phyloP scores from a whole-genome alignment of 1,140 invertebrate species.

The Potamilus streckersoni region DNA sequence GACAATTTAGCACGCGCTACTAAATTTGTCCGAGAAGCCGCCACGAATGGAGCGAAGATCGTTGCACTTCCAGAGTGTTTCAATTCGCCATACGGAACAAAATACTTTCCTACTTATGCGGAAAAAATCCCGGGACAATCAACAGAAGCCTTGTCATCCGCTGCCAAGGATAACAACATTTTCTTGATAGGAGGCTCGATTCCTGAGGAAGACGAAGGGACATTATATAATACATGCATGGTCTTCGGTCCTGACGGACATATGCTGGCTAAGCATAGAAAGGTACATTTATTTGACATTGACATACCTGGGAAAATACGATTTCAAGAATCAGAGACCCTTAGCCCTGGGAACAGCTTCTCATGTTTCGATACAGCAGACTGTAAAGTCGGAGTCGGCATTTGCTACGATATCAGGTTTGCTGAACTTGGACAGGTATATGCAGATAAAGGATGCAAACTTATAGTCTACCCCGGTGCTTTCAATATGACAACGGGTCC shows the following conservation, averaged over 20 bases:
- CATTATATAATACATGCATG: conserved; percentile 91
- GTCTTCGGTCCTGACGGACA: conserved; percentile 86
- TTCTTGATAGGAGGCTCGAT: conserved; percentile 91
- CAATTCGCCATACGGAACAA: conserved; percentile 93
- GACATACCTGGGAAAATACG: conserved; percentile 91
- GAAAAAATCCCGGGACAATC: conserved; percentile 83
- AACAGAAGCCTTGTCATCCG: conserved; percentile 76
- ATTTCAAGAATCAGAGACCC: conserved; percentile 91
- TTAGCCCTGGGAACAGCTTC: conserved; percentile 81
- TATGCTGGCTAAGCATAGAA: conserved; percentile 72
- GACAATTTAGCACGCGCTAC: conserved; percentile 82
- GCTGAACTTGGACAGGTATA: conserved; percentile 89
- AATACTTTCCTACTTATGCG: conserved; percentile 87
- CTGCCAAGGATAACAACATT: conserved; percentile 82
- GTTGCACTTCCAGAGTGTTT: conserved; percentile 92
- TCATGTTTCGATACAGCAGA: conserved; percentile 80
- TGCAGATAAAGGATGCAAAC: conserved; percentile 81
- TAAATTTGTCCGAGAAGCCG: conserved; percentile 80
- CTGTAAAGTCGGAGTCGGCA: conserved; percentile 88
- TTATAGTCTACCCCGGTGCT: conserved; percentile 91
- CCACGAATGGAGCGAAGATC: conserved; percentile 80
- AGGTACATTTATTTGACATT: conserved; percentile 94
- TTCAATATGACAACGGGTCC: conserved; percentile 97
- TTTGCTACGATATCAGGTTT: conserved; percentile 96
- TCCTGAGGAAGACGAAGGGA: conserved; percentile 79